Base-by-base conservation (phyloP, 2,113 vertebrate species). In the Pelecanoides urinatrix region DNA sequence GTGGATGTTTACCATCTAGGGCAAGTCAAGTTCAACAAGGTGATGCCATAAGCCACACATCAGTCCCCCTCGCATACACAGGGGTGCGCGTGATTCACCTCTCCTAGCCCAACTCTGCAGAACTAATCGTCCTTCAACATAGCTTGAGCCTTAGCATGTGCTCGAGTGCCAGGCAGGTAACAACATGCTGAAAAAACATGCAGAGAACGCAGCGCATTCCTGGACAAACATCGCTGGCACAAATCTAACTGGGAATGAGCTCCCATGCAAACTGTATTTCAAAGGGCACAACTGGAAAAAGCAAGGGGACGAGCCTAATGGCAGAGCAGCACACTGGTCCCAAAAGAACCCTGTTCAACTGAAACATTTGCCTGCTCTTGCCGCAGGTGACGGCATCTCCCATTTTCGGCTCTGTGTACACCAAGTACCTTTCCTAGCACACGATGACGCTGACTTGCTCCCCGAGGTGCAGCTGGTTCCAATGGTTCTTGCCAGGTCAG, bases 371-470 rank as follows among this genome's bases (percentile, higher is more conserved):
- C 34, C 61, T 25, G 27, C 18, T 19, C 45, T 45, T 44, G 4
- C 44, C n/a, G 40, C 11, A 42, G 29, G 15, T 34, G 23, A 62
- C 29, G 70, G 17, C 38, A 18, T 13, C 32, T 71, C 65, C 27
- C 36, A 9, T 45, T 44, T 50, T 49, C 16, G 16, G 10, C 7
- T 61, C 22, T 13, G 9, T 9, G 7, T 6, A 6, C 36, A 49
- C 25, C 11, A 29, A 47, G 21, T 10, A 68, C 38, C 40, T 80
- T 38, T 23, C 26, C 34, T 53, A 88, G 32, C 17, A 29, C 67
- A 53, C 0, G 0, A 12, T 6, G 45, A 49, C 10, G 38, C 47
- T 5, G 26, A 40, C 50, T 53, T 7, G 0, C 29, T 58, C 36
- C 53, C 49, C 2, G 6, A 55, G 13, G 14, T 10, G 20, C 45